Evolutionary conservation across 1,140 invertebrate species (phyloP), one percentile per base, ranked within the genome.

Genomic region (Protaetia brevitarsis): DNA sequence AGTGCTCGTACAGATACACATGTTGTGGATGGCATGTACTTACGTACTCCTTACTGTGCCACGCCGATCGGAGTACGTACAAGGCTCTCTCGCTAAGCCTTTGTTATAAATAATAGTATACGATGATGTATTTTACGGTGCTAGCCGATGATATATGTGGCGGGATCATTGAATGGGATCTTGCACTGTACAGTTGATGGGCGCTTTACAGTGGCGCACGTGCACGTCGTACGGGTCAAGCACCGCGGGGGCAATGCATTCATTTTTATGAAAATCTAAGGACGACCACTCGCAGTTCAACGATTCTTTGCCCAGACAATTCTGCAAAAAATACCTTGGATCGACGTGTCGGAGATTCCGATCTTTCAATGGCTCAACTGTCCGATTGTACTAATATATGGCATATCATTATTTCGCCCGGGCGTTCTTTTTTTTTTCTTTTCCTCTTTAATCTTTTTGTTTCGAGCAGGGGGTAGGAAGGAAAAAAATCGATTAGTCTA

Each of bases 261-360:
- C 69, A 66, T 72, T 72, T 72, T 72, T 72, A 69, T 70, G 66
- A 72, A 72, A 72, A 69, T 69, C 68, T 72, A 72, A 72, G 70
- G 70, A 72, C 70, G 67, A 69, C 70, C 68, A 69, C 70, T 72
- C 58, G 31, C 65, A 65, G 65, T 66, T 66, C 65, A 66, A 61
- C 57, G 65, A 60, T 66, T 61, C 64, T 65, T 56, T 36, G 51
- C 51, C 56, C 64, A 65, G 64, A 65, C 64, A 65, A 57, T 58
- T 51, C 64, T 36, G 64, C 41, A 45, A 65, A 65, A 65, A 65
- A 65, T 36, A 59, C 56, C 41, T 58, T 34, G 13, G 59, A 41
- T 59, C 57, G 57, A 56, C 64, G 51, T 65, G 45, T 65, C 64
- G 64, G 51, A 58, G 34, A 65, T 59, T 59, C 64, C 56, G 28